phyloP scores from a whole-genome alignment of 2,797 vertebrate genomes.

The Melanotaenia maccullochi region DNA sequence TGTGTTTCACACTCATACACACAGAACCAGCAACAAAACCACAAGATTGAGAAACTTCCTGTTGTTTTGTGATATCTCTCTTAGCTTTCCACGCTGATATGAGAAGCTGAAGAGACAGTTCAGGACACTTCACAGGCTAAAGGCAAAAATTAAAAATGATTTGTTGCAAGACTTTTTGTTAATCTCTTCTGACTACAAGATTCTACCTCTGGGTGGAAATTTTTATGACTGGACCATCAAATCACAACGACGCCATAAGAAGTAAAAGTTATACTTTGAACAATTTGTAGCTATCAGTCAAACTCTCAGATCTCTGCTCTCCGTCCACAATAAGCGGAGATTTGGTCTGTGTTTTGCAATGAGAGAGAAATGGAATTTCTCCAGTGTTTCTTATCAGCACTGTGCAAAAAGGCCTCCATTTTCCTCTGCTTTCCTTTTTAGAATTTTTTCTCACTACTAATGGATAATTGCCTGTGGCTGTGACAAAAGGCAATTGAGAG shows the following conservation, averaged over 20 bases:
- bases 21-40: conserved; percentile 52
- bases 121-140: background rate
- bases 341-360: conserved; percentile 38
- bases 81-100: background rate
- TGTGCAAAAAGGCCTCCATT: conserved; percentile 76
- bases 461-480: conserved; percentile 75
- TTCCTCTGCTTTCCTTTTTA: conserved; percentile 49
- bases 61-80: conserved; percentile 4
- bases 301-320: conserved; percentile 35
- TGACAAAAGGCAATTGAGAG: conserved; percentile 56
- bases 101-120: conserved; percentile 6
- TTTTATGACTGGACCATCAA: conserved; percentile 18
- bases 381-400: conserved; percentile 74
- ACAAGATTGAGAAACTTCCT: conserved; percentile 70
- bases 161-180: background rate
- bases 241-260: conserved; percentile 14
- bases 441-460: conserved; percentile 63
- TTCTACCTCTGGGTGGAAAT: conserved; percentile 5
- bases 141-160: background rate
- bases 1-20: background rate
- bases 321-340: conserved; percentile 35
- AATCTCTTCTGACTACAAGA: background rate
- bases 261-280: conserved; percentile 36
- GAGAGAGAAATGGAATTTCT: conserved; percentile 55
- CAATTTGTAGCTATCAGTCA: conserved; percentile 51